phyloP scores from a whole-genome alignment of 1,140 invertebrate species.

The Ganaspis sp. region DNA sequence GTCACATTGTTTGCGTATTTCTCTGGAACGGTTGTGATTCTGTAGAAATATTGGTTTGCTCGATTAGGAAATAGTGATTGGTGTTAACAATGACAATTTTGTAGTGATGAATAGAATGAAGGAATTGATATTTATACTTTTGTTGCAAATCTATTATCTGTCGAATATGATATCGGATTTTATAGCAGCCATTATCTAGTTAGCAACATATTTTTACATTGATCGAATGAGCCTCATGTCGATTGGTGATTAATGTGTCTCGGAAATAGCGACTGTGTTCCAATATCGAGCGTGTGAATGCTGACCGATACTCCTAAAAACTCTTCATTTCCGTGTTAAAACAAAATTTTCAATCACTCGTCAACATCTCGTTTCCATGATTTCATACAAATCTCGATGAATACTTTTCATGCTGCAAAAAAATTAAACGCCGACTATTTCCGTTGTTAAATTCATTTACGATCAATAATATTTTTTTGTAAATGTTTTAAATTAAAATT shows the following conservation, averaged over 20 bases:
- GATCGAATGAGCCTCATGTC: constrained; percentile 33
- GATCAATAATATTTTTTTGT: too few species aligned
- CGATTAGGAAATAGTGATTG: constrained; percentile 20
- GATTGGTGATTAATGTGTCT: constrained; percentile 48
- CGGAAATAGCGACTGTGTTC: constrained; percentile 52
- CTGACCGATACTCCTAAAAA: constrained; percentile 43
- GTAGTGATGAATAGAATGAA: background rate
- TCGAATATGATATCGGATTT: constrained; percentile 45
- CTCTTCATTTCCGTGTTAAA: constrained; percentile 51
- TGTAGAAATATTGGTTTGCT: background rate
- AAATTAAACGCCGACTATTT: background rate
- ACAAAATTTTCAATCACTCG: constrained; percentile 20
- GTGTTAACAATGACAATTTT: background rate
- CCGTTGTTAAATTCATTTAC: too few species aligned
- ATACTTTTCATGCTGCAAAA: constrained; percentile 31
- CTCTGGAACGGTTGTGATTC: background rate
- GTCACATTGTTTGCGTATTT: background rate
- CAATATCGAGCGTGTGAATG: constrained; percentile 42
- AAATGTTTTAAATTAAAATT: too few species aligned
- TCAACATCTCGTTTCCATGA: constrained; percentile 1
- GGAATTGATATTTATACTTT: constrained; percentile 10
- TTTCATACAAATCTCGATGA: constrained; percentile 24
- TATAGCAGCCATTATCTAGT: constrained; percentile 45
- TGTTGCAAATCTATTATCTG: constrained; percentile 61
- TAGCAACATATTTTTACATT: constrained; percentile 44